Conservation (phyloP, 2,797 vertebrate genomes). For the Gymnothorax reevesii region DNA sequence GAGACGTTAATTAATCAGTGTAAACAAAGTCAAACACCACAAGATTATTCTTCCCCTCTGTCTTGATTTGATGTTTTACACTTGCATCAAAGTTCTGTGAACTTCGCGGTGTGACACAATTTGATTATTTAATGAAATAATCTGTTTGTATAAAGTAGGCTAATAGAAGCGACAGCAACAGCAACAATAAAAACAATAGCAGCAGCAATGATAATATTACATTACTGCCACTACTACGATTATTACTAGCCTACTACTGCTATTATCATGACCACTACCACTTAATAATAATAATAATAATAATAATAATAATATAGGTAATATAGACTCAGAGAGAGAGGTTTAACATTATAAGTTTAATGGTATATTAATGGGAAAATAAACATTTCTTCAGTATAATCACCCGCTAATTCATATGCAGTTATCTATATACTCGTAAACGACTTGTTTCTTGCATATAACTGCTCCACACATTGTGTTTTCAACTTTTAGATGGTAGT, state of each 20-base stretch:
- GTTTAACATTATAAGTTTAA: not conserved
- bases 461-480: slow-evolving; percentile 9
- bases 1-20: slow-evolving; percentile 48
- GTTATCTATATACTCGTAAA: not conserved
- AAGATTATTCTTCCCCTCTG: slow-evolving; percentile 16
- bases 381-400: not conserved
- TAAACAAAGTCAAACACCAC: slow-evolving; percentile 39
- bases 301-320: not conserved
- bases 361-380: not conserved
- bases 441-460: slow-evolving; percentile 19
- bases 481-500: slow-evolving; percentile 54
- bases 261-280: too few species aligned
- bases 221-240: not conserved
- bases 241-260: not conserved
- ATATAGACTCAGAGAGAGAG: not conserved
- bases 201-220: not conserved
- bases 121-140: not conserved
- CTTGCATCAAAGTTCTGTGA: not conserved
- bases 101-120: not conserved
- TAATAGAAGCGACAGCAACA: not conserved
- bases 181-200: not conserved
- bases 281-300: not conserved
- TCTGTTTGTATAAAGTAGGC: slow-evolving; percentile 12
- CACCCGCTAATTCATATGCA: not conserved
- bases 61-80: not conserved